Evolutionary conservation across 2,113 vertebrate species (phyloP).

Genomic region (Percina caprodes): DNA sequence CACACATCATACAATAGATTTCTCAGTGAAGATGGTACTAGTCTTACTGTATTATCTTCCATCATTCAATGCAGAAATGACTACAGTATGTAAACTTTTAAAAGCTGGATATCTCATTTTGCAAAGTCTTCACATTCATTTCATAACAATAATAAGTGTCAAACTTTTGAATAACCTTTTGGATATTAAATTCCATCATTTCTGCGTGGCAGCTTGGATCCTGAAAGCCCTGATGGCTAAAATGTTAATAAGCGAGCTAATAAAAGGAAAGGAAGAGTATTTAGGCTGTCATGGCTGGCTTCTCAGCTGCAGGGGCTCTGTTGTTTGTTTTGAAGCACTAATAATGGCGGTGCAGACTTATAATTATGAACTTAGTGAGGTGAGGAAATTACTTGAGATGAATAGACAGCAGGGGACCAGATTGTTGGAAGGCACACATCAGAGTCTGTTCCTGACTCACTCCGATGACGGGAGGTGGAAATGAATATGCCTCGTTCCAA

Average conservation of each 20-base stretch:
- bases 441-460: constrained; percentile 61
- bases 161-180: constrained; percentile 67
- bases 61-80: constrained; percentile 10
- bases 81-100: constrained; percentile 48
- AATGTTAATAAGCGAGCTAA: constrained; percentile 80
- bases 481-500: constrained; percentile 46
- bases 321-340: constrained; percentile 80
- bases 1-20: neutral
- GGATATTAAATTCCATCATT: constrained; percentile 71
- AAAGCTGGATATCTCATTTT: constrained; percentile 53
- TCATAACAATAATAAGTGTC: constrained; percentile 61
- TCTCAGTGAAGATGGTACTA: neutral
- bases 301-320: constrained; percentile 73
- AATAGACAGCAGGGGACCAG: constrained; percentile 74
- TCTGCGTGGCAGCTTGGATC: constrained; percentile 52
- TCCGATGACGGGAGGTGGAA: constrained; percentile 55
- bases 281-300: constrained; percentile 78
- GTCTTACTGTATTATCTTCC: neutral
- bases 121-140: constrained; percentile 29
- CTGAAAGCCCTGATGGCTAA: constrained; percentile 74
- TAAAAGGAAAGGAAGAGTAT: constrained; percentile 72
- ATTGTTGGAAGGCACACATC: constrained; percentile 68
- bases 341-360: constrained; percentile 77
- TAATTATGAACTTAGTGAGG: constrained; percentile 83
- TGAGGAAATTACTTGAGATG: constrained; percentile 80